A percentile compares a stretch with the other conserved stretches of the same genome.
Conservation (phyloP, 2,888 invertebrate species). For the Papilio gigon region DNA sequence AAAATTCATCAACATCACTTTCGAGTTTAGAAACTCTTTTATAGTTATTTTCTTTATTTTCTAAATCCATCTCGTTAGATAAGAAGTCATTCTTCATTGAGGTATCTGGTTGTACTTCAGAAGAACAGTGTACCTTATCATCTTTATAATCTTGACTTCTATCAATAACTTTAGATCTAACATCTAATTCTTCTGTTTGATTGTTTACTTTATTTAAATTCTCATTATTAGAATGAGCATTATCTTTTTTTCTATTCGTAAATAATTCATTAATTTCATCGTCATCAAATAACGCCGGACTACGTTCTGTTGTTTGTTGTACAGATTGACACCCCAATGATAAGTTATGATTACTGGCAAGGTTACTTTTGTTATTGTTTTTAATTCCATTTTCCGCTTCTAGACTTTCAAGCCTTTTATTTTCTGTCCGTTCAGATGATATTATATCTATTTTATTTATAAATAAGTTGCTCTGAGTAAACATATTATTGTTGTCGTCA, state of each 20-base stretch:
- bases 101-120: not conserved
- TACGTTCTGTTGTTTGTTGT: constrained; percentile 47
- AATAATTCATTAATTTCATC: constrained; percentile 54
- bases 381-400: constrained; percentile 31
- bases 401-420: constrained; percentile 29
- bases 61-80: constrained; percentile 33
- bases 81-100: not conserved
- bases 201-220: constrained; percentile 37
- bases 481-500: constrained; percentile 33
- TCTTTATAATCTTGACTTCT: not conserved
- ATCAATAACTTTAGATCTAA: constrained; percentile 22
- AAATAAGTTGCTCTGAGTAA: not conserved
- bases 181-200: constrained; percentile 22
- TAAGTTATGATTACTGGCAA: constrained; percentile 31
- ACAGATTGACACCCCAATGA: constrained; percentile 34
- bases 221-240: constrained; percentile 27
- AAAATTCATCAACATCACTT: constrained; percentile 33
- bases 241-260: constrained; percentile 36
- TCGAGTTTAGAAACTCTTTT: not conserved
- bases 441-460: constrained; percentile 1
- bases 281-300: constrained; percentile 62
- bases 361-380: constrained; percentile 30
- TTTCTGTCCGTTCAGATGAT: constrained; percentile 3
- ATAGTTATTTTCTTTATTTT: constrained; percentile 38
- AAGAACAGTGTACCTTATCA: not conserved